Evolutionary conservation across 1,140 invertebrate genomes (phyloP).

Genomic region (Nasonia vitripennis): DNA sequence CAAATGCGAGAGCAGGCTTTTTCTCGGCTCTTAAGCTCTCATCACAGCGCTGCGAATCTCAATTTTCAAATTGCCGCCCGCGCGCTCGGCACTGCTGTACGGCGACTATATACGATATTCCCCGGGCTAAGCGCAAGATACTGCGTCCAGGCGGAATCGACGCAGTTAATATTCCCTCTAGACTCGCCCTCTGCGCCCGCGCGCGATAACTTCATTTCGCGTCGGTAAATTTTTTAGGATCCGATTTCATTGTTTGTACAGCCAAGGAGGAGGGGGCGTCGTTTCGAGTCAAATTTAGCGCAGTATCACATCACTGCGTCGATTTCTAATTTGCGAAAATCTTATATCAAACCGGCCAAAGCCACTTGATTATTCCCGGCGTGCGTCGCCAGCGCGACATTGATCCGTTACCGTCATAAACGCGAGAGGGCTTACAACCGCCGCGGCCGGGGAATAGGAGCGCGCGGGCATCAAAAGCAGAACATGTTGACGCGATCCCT

Average conservation of each 20-base stretch:
- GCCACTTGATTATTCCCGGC: constrained; percentile 13
- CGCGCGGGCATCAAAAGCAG: background rate
- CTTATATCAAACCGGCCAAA: constrained; percentile 5
- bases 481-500: background rate
- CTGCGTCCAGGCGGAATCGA: constrained; percentile 10
- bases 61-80: constrained; percentile 14
- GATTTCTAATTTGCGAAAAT: constrained; percentile 19
- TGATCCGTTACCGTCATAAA: background rate
- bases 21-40: constrained; percentile 9
- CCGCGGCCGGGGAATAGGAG: background rate
- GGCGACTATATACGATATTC: background rate
- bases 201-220: constrained; percentile 1
- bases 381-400: background rate
- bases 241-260: background rate
- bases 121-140: constrained; percentile 15
- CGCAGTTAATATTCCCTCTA: constrained; percentile 18
- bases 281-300: no score
- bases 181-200: no score
- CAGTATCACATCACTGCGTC: no score
- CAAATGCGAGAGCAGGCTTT: background rate
- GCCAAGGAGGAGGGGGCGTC: no score
- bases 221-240: background rate
- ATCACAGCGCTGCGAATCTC: constrained; percentile 24
- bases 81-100: no score
- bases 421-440: background rate